Base-by-base conservation (phyloP, 2,888 invertebrate genomes). In the Ferrisia virgata region DNA sequence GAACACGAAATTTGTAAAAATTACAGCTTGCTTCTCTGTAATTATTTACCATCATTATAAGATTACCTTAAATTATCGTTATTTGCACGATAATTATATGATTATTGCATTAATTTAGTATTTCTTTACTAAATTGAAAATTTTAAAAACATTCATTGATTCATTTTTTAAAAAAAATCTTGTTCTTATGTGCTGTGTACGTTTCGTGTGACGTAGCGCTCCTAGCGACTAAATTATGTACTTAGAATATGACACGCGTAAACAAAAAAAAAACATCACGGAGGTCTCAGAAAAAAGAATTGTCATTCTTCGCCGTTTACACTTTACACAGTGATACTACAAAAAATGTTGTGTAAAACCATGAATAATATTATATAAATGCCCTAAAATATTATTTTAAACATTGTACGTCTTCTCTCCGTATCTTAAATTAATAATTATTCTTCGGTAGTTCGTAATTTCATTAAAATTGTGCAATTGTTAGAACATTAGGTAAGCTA, bases 251-350 rank as follows among this genome's bases (percentile, higher is more conserved):
- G n/a, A 28, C 28, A 28, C 25, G 11, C 22, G 4, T 2, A 58
- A 1, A 58, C 25, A 25, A 64, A 13, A 6, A 11, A 64, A 64
- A 47, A 47, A 4, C 47, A 18, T 25, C 1, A 64, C 25, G 58
- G 28, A 64, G 58, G 25, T 28, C 58, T 1, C 2, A 25, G 9
- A 72, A 72, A 72, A 72, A 72, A 72, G 72, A 72, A 72, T 72
- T 72, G 72, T 72, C 72, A 72, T 72, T 72, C 72, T 72, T 72
- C 8, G 33, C 72, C n/a, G 31, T 72, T 8, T 33, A 72, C 69
- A 72, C 72, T n/a, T n/a, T n/a, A n/a, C n/a, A n/a, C n/a, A n/a
- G n/a, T 72, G 72, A 72, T 72, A 72, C 33, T 72, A 33, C 72
- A 33, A 72, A 72, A 72, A 33, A 28, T n/a, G n/a, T n/a, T n/a